phyloP scores from a whole-genome alignment of 2,113 vertebrate species.

The Piaya cayana region DNA sequence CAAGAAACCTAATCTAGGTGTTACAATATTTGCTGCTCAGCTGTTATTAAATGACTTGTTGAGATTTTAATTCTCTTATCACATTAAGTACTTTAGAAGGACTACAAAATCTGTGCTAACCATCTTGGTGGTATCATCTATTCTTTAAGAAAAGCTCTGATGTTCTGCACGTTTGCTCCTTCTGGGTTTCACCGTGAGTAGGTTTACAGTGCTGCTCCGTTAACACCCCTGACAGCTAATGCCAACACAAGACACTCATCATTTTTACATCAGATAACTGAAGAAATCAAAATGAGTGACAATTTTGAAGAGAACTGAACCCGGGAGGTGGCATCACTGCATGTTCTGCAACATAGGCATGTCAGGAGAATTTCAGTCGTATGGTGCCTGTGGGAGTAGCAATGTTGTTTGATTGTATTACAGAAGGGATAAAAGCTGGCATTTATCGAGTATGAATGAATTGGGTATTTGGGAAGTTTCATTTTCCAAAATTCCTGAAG shows the following conservation, averaged over 20 bases:
- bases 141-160: constrained; percentile 63
- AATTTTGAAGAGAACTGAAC: background rate
- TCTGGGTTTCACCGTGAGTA: constrained; percentile 61
- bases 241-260: constrained; percentile 64
- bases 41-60: constrained; percentile 76
- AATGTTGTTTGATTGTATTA: background rate
- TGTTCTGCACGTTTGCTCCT: constrained; percentile 43
- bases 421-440: background rate
- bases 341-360: no score
- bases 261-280: background rate
- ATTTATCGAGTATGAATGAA: background rate
- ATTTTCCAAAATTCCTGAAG: background rate
- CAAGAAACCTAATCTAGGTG: constrained; percentile 73
- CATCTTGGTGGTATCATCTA: constrained; percentile 76
- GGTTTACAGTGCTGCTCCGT: constrained; percentile 70
- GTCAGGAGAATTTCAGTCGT: no score
- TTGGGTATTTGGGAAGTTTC: no score
- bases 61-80: constrained; percentile 89
- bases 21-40: constrained; percentile 51
- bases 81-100: constrained; percentile 83
- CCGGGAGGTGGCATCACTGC: no score
- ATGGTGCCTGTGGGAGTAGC: no score
- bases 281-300: constrained; percentile 56
- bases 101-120: constrained; percentile 76
- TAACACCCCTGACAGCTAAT: constrained; percentile 58